These are phyloP conservation scores for Physella acuta DNA, from an alignment of 1,140 invertebrate species.

Conservation along the genomic window DNA sequence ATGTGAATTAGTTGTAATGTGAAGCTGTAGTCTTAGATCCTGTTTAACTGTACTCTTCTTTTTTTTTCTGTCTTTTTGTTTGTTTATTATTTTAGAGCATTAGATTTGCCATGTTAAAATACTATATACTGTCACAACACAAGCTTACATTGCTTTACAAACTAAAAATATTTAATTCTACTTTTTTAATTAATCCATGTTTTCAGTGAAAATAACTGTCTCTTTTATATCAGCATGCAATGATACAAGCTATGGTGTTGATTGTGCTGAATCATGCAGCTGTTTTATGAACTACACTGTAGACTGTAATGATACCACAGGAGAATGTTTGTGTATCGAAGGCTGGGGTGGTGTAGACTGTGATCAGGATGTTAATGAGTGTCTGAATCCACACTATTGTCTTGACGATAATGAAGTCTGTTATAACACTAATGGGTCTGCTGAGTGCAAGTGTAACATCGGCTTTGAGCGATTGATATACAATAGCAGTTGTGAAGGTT, in stretches of 20 bases:
- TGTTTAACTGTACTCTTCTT: background rate
- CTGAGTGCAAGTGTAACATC: too few relatives aligned
- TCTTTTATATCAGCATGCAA: background rate
- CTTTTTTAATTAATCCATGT: background rate
- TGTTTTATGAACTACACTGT: background rate
- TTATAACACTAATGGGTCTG: too few relatives aligned
- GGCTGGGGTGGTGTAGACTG: background rate
- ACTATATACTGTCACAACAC: slow-evolving; percentile 60
- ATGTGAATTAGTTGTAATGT: too few relatives aligned
- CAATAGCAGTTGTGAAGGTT: too few relatives aligned
- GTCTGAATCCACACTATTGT: too few relatives aligned
- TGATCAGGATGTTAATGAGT: background rate
- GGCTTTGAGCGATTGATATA: too few relatives aligned
- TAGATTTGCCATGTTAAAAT: background rate
- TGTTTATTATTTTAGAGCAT: background rate
- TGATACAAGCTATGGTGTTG: background rate
- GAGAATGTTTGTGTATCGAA: background rate
- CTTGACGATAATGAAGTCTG: too few relatives aligned
- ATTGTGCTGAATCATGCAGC: background rate
- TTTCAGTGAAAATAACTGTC: background rate
- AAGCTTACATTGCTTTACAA: slow-evolving; percentile 31
- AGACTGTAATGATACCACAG: background rate
- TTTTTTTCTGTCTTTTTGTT: background rate
- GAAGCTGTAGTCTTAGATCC: too few relatives aligned
- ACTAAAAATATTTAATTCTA: background rate